Conservation (phyloP, 2,113 vertebrate genomes). For the Menidia beryllina region DNA sequence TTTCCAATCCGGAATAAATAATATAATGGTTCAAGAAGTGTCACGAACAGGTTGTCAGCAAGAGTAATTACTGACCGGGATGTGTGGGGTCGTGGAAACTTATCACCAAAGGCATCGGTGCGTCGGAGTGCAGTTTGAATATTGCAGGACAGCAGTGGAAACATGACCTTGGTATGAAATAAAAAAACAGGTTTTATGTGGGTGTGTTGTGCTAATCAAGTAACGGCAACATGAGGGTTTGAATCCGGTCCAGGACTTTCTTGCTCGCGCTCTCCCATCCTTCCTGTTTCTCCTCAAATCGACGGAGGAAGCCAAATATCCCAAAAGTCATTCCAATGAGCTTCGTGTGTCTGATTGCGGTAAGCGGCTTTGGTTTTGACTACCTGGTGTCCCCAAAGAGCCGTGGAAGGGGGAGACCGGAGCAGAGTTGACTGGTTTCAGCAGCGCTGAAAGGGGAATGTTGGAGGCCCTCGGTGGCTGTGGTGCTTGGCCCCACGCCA, state of each 20-base stretch:
- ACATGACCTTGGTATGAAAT: not conserved
- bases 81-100: not conserved
- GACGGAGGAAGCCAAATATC: constrained; percentile 4
- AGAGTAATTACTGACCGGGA: too few relatives aligned
- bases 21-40: not conserved
- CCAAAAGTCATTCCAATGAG: not conserved
- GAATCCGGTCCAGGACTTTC: constrained; percentile 14
- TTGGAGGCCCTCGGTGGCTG: constrained; percentile 49
- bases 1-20: not conserved
- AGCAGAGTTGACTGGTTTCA: constrained; percentile 10
- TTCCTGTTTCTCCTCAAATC: not conserved
- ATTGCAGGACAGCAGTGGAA: not conserved
- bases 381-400: constrained; percentile 50
- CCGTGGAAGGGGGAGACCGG: not conserved
- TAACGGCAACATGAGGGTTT: constrained; percentile 1
- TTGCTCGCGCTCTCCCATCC: not conserved
- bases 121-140: not conserved
- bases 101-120: not conserved
- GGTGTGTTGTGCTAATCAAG: not conserved
- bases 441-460: constrained; percentile 55
- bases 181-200: not conserved
- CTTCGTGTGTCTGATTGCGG: constrained; percentile 23
- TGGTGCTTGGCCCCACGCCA: constrained; percentile 56
- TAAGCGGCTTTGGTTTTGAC: constrained; percentile 32
- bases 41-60: not conserved